Base-by-base conservation (phyloP, 2,113 vertebrate genomes). In the Heptranchias perlo region DNA sequence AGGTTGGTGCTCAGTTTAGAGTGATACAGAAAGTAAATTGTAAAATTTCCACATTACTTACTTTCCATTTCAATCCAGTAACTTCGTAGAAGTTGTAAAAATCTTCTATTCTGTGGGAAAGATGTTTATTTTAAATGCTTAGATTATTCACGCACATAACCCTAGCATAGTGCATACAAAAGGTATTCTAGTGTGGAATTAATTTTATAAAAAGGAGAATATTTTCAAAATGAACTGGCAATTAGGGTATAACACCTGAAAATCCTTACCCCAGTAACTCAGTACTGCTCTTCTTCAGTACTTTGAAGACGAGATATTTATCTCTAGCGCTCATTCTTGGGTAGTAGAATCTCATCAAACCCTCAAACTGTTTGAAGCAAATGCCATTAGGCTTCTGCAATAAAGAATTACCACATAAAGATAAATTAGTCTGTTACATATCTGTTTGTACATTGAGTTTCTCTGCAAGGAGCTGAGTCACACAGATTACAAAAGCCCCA, bases 11-110 rank as follows among this genome's bases (percentile, higher is more conserved):
- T n/a, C 52, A 58, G 11, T 91, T 89, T 54, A 58, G 18, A 65
- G 23, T n/a, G 31, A 47, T 13, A 14, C n/a, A 65, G 61, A 94
- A 94, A 13, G 11, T n/a, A 95, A 67, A 95, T 69, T 94, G 28
- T 95, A 95, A 69, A 69, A 95, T 52, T 95, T 69, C 13, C 64
- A 84, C 49, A 6, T 49, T 23, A 58, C 97, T 96, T 97, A 99
- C 99, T 98, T 99, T 99, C 99, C 99, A 99, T 97, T 99, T 99
- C 95, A 99, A 98, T 94, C 98, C 98, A 64, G 98, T 98, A 96
- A 99, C 98, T 97, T 99, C 99, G 96, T 99, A 99, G 97, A 99
- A 99, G 96, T 98, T 99, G 96, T 99, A 99, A 97, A 99, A 99
- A 96, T 99, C 99, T 97, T 99, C 97, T 61, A 99, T 97, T 96